A percentile compares a stretch with the other conserved stretches of the same genome.
phyloP scores from a whole-genome alignment of 2,797 vertebrate genomes.

The Microchirus variegatus region DNA sequence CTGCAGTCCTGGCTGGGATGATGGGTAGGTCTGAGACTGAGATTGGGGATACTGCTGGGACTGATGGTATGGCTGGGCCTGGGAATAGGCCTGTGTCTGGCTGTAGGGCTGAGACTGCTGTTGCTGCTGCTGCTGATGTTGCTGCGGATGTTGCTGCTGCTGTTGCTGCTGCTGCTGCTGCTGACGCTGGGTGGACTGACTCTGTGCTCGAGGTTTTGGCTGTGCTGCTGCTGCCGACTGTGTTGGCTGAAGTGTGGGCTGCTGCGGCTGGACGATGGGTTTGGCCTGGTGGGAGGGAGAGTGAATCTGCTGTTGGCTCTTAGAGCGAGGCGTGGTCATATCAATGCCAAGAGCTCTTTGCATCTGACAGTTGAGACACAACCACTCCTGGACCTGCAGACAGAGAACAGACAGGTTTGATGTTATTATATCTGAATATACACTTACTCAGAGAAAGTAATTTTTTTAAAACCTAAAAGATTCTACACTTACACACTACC shows the following conservation, averaged over 20 bases:
- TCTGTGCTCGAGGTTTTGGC: conserved; percentile 66
- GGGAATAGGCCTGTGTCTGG: conserved; percentile 59
- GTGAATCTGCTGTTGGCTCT: conserved; percentile 97
- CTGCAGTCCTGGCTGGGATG: conserved; percentile 59
- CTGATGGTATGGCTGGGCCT: conserved; percentile 63
- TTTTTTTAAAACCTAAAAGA: too few species aligned
- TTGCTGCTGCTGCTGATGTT: conserved; percentile 34
- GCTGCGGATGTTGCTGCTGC: conserved; percentile 52
- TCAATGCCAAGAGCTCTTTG: conserved; percentile 98
- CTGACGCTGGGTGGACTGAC: conserved; percentile 59
- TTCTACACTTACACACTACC: too few species aligned
- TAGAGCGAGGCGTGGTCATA: conserved; percentile 96
- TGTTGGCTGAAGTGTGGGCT: conserved; percentile 63
- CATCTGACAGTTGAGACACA: conserved; percentile 99
- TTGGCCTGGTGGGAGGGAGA: conserved; percentile 93
- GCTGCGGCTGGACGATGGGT: conserved; percentile 79
- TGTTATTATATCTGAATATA: not conserved
- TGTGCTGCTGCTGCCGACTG: conserved; percentile 61
- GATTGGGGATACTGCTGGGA: conserved; percentile 42
- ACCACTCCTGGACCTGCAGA: conserved; percentile 95
- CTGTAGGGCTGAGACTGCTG: conserved; percentile 44
- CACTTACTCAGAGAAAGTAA: too few species aligned
- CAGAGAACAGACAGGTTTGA: conserved; percentile 25
- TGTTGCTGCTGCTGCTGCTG: conserved; percentile 65
- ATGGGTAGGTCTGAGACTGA: conserved; percentile 51